Evolutionary conservation across 2,113 vertebrate species (phyloP).

Genomic region (Vulpes vulpes): DNA sequence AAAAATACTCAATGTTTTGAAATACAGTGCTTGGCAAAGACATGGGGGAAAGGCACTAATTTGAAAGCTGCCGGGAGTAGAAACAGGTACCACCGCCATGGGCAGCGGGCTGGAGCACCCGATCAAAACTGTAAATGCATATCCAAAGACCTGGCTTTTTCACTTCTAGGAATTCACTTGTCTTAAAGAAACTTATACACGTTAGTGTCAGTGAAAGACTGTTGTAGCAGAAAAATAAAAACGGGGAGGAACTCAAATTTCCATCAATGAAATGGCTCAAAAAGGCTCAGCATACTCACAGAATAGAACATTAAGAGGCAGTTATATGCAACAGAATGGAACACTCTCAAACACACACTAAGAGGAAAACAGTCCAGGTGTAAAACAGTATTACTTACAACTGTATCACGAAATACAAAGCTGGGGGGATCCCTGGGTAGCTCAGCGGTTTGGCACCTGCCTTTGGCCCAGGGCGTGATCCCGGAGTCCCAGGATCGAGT

Average conservation of each 20-base stretch:
- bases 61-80: not conserved
- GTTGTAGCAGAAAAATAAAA: not conserved
- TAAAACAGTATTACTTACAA: not conserved
- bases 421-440: no score
- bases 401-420: not conserved
- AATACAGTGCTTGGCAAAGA: not conserved
- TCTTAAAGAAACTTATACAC: not conserved
- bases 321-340: not conserved
- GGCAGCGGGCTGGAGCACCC: not conserved
- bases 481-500: no score
- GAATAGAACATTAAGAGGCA: not conserved
- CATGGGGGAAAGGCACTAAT: not conserved
- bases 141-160: not conserved
- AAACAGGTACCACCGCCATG: not conserved
- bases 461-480: no score
- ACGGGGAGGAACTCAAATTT: not conserved
- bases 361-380: not conserved
- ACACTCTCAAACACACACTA: not conserved
- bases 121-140: not conserved
- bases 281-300: not conserved
- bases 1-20: slow-evolving; percentile 29
- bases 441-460: no score
- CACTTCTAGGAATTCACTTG: not conserved
- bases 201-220: not conserved
- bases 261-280: not conserved